Conservation (phyloP, 2,113 vertebrate species). For the Pseudopipra pipra region DNA sequence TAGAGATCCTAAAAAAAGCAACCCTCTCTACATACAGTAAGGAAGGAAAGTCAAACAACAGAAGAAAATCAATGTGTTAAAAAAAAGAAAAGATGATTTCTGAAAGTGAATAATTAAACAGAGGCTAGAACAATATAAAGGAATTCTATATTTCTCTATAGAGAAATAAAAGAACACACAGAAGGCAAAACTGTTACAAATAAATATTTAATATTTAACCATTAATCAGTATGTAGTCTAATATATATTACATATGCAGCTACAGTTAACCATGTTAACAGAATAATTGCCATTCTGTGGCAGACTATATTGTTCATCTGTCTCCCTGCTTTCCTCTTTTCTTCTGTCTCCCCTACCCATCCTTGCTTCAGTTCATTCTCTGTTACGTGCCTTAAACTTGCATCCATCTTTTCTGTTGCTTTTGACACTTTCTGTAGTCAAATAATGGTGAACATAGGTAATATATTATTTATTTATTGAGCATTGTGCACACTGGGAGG, state of each 20-base stretch:
- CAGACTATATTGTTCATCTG: not conserved
- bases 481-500: conserved; percentile 28
- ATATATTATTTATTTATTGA: conserved; percentile 76
- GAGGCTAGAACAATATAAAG: not conserved
- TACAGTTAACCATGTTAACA: not conserved
- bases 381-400: conserved; percentile 6
- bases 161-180: not conserved
- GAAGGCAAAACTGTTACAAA: not conserved
- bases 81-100: not conserved
- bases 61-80: not conserved
- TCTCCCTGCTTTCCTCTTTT: not conserved
- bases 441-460: conserved; percentile 42
- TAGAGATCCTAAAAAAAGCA: not conserved
- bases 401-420: conserved; percentile 60
- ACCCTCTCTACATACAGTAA: not conserved
- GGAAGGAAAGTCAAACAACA: not conserved
- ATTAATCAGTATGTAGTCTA: not conserved
- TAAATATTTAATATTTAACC: not conserved
- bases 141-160: not conserved
- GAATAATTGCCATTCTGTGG: not conserved
- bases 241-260: not conserved
- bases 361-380: conserved; percentile 41
- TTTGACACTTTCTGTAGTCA: conserved; percentile 67
- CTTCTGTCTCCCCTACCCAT: not conserved
- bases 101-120: not conserved